These are phyloP conservation scores for Istiophorus platypterus DNA, from an alignment of 2,113 vertebrate species.

Conservation along the genomic window DNA sequence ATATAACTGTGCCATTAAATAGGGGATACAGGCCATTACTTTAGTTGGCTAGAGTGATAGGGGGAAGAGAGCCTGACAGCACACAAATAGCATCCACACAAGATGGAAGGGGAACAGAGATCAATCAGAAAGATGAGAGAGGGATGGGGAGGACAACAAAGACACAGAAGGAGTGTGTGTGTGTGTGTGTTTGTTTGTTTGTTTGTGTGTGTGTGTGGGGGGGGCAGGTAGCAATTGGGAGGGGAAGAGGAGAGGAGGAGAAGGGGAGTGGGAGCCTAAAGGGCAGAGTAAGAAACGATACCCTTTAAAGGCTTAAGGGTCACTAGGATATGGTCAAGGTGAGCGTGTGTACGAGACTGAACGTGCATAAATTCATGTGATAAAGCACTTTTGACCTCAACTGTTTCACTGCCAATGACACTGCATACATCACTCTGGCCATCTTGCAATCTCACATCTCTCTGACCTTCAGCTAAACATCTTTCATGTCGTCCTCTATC, in stretches of 20 bases:
- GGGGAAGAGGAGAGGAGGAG: constrained; percentile 26
- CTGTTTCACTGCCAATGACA: constrained; percentile 32
- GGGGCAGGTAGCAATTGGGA: constrained; percentile 14
- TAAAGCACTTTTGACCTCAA: constrained; percentile 53
- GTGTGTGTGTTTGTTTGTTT: no score
- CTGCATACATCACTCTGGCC: constrained; percentile 40
- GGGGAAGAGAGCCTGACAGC: constrained; percentile 64
- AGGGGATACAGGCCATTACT: constrained; percentile 77
- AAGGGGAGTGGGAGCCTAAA: constrained; percentile 34
- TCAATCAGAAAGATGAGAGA: constrained; percentile 72
- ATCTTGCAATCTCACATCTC: constrained; percentile 17
- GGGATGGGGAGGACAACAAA: constrained; percentile 51
- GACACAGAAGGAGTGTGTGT: constrained; percentile 9
- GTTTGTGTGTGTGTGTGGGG: no score
- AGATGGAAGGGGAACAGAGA: constrained; percentile 64
- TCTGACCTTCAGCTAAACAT: constrained; percentile 56
- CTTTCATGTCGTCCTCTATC: constrained; percentile 19
- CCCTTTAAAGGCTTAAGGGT: constrained; percentile 30
- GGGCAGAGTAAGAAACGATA: constrained; percentile 46
- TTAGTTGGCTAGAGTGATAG: constrained; percentile 69
- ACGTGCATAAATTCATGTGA: constrained; percentile 31
- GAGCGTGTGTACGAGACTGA: constrained; percentile 2
- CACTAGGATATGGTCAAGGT: constrained; percentile 20
- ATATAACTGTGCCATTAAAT: constrained; percentile 79
- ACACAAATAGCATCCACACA: constrained; percentile 74